Evolutionary conservation across 2,888 invertebrate genomes (phyloP), one percentile per base, ranked within the genome.

Genomic region (Meandrusa payeni): DNA sequence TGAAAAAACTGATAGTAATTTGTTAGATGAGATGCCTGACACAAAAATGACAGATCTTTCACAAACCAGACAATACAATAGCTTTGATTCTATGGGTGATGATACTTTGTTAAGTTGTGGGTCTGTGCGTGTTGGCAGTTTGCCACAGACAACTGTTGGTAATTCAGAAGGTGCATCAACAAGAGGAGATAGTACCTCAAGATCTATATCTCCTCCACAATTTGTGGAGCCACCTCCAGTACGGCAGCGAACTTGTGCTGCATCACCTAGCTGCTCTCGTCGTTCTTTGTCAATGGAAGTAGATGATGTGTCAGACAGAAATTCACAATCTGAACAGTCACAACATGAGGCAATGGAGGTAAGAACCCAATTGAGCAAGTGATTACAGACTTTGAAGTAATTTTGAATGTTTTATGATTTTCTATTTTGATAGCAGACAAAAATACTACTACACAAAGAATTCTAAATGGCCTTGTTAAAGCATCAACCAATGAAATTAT

Each of bases 41-140:
- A 85, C 88, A 12, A 88, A 88, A 69, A 88, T 88, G 85, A 80
- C 86, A 64, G 86, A 88, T 59, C 62, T 88, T 47, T 80, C 88
- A 48, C 85, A 88, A 57, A 85, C 80, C 11, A 76, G 83, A 64
- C 85, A 85, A 54, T 88, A 83, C 52, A 85, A 77, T 54, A 88
- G 87, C 56, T 85, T 86, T 72, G 86, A 83, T 57, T 83, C 86
- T 2, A 88, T 88, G 74, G 83, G 83, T 55, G 85, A 88, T 48
- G 83, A 87, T 17, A 73, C 81, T 43, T 64, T 82, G 43, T 62
- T 88, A 49, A 81, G 77, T 50, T 87, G 86, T 72, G 86, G 86
- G 1, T 78, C 86, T 36, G 85, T 85, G 27, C 69, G 82, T 54
- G 82, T 83, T 27, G 62, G 68, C 7, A 80, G 75, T 47, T 65